Percentiles rank a stretch among this genome's conserved stretches.
These are phyloP conservation scores for Ophioninae sp. DNA, from an alignment of 2,888 invertebrate species.

Conservation along the genomic window DNA sequence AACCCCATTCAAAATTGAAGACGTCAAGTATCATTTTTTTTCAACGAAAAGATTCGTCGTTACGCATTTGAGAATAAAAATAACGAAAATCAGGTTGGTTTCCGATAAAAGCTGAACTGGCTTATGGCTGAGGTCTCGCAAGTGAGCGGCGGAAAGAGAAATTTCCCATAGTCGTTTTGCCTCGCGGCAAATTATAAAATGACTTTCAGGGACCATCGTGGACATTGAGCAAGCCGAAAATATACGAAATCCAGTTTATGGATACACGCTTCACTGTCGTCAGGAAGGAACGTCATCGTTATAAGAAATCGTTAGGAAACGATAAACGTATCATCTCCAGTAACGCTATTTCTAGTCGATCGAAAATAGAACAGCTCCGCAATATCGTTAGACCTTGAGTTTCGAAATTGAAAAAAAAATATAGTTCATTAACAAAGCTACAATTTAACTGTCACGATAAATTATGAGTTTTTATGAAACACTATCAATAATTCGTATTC, in stretches of 20 bases:
- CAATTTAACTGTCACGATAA: neutral
- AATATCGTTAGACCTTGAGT: neutral
- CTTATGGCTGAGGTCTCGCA: neutral
- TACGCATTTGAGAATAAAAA: neutral
- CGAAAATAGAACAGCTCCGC: neutral
- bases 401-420: neutral
- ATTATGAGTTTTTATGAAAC: neutral
- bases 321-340: neutral
- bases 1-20: too few relatives aligned
- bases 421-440: neutral
- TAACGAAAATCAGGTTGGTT: neutral
- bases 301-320: neutral
- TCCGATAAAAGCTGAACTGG: neutral
- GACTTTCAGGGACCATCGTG: neutral
- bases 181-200: neutral
- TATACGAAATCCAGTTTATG: neutral
- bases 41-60: neutral
- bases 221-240: neutral
- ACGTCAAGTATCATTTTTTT: neutral
- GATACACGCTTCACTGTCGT: neutral
- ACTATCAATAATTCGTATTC: neutral
- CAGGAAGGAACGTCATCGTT: neutral
- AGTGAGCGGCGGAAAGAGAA: neutral
- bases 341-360: neutral
- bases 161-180: conserved; percentile 7